Base-by-base conservation (phyloP, 1,140 invertebrate genomes). In the Mesaphorura yosii region DNA sequence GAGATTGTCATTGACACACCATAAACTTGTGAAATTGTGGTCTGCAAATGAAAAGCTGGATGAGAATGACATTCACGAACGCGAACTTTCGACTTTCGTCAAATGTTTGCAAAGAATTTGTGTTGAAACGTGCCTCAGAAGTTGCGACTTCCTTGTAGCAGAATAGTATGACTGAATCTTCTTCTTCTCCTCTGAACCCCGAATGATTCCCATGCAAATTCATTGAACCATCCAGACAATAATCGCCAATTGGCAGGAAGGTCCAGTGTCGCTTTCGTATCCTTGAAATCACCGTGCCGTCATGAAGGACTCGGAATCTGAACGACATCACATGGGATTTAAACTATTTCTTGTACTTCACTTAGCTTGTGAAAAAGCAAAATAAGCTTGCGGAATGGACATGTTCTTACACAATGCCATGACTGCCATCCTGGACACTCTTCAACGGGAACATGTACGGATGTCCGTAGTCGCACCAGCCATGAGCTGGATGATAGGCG, bases 261-360 rank as follows among this genome's bases (percentile, higher is more conserved):
- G 19, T 25, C 58, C 58, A 59, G 40, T 59, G 50, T 45, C 53
- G 38, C 25, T 48, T 34, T 1, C 44, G 27, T 39, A 45, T 20
- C 48, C 54, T 51, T 3, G 28, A 29, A n/a, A 54, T 37, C 2
- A 52, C 22, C 12, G 46, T 42, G 15, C 58, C 58, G 25, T 48
- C 38, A 17, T 48, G 19, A 10, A 59, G 40, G 25, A 59, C 39
- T 23, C 57, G 25, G 34, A 58, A 54, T 51, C 51, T 58, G 19
- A n/a, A 55, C 2, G 41, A 38, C 48, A 40, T 6, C 23, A 10
- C 25, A 46, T 27, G 19, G 7, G 40, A 7, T 10, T 41, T 17
- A 41, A 41, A 41, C 7, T 20, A 20, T 12, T 46, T 22, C 19
- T 46, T 10, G 23, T 17, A 46, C 10, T 12, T 46, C 7, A 12